Conservation (phyloP, 2,797 vertebrate genomes). For the Malacoctenus gilli region DNA sequence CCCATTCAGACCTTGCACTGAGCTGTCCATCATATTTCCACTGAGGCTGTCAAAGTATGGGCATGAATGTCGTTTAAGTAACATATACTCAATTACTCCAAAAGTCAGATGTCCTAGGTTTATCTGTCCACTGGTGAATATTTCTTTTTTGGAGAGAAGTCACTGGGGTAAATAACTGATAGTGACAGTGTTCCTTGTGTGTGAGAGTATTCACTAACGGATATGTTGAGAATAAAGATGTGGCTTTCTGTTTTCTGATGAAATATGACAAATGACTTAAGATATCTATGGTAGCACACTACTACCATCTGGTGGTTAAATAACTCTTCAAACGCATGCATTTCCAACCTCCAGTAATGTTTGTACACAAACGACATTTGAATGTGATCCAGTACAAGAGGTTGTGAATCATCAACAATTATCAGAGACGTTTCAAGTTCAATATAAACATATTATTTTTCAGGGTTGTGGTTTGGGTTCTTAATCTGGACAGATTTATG, state of each 20-base stretch:
- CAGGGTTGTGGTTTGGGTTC: too few species aligned
- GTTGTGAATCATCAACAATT: too few species aligned
- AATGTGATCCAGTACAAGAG: too few species aligned
- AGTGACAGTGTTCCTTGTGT: not conserved
- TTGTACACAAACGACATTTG: too few species aligned
- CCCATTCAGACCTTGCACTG: conserved; percentile 18
- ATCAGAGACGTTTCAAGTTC: too few species aligned
- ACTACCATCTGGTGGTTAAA: conserved; percentile 67
- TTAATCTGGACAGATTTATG: too few species aligned
- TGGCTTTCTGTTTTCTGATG: not conserved
- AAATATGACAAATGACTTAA: not conserved
- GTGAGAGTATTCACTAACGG: not conserved
- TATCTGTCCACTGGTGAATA: not conserved
- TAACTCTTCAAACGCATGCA: too few species aligned
- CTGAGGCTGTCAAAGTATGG: conserved; percentile 8
- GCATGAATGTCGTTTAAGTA: conserved; percentile 9
- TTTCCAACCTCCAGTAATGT: not conserved
- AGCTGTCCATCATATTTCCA: conserved; percentile 30
- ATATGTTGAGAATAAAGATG: conserved; percentile 1
- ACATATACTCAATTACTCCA: conserved; percentile 2
- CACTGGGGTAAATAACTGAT: not conserved
- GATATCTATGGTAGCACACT: conserved; percentile 31
- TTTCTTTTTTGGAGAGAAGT: not conserved
- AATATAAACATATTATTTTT: too few species aligned
- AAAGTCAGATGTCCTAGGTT: not conserved